Conservation (phyloP, 35 echinoderm and acorn worm species). For the Ptychodera flava region DNA sequence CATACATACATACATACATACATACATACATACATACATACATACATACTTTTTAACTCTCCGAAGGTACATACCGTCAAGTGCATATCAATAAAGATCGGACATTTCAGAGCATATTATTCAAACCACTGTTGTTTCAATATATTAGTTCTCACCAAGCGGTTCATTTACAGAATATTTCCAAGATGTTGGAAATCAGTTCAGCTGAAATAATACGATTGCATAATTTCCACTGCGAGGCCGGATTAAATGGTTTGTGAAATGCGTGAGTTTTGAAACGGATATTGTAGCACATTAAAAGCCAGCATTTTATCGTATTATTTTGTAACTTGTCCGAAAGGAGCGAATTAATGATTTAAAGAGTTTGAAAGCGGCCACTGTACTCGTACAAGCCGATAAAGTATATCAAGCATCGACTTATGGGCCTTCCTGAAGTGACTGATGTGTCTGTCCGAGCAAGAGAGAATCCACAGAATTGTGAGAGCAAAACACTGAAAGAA, state of each 20-base stretch:
- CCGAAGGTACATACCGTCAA: too few species aligned
- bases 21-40: background rate
- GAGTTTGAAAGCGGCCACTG: too few species aligned
- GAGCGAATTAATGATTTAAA: too few species aligned
- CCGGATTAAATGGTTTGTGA: background rate
- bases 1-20: background rate
- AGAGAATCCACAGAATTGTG: too few species aligned
- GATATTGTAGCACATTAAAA: background rate
- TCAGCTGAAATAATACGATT: background rate
- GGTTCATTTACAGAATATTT: background rate
- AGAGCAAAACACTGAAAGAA: too few species aligned
- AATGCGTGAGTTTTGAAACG: background rate
- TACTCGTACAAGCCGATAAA: background rate
- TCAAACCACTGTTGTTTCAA: background rate
- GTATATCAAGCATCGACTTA: background rate
- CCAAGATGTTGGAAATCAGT: background rate
- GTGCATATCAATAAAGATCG: too few species aligned
- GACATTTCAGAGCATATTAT: background rate
- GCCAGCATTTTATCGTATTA: background rate
- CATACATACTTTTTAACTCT: background rate
- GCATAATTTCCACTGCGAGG: background rate
- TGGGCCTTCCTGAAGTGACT: background rate
- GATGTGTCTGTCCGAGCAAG: too few species aligned
- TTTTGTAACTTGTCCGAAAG: too few species aligned
- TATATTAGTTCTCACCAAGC: background rate